Base-by-base conservation (phyloP, 2,888 invertebrate species). In the Gymnosoma rotundatum region DNA sequence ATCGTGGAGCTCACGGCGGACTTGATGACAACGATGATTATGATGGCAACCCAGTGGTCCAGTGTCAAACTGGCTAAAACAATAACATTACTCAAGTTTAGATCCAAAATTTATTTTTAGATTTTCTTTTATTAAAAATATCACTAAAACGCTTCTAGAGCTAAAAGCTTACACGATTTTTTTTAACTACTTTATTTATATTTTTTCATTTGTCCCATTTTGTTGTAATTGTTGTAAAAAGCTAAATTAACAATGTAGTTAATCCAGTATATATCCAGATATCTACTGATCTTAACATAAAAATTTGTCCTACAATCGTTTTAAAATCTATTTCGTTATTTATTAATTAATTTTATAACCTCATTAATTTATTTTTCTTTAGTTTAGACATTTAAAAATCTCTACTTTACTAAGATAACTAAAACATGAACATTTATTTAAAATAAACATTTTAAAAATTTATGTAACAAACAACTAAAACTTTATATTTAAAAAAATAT, bases 41-140 rank as follows among this genome's bases (percentile, higher is more conserved):
- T 14, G 90, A 87, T 5, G 88, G 78, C 63, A 86, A 85, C n/a
- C 86, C 89, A 42, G 88, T 89, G 64, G 90, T 90, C 1, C 90
- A 90, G 72, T 90, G 90, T 63, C 91, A 90, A 87, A 90, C 90
- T 6, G 87, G 89, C 86, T 90, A 91, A 84, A 78, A 50, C 5
- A 21, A 32, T 38, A 18, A 18, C 36, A 42, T 21, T 6, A 14
- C 16, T 16, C 7, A 18, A 16, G 21, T 10, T 54, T 32, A 8
- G 3, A 61, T 75, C 16, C 48, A 54, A 9, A 32, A 14, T 42
- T 42, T 42, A 42, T n/a, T 48, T n/a, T 42, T 42, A 42, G 32
- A 42, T 10, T 36, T 45, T 48, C 0, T 54, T 70, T 45, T 66
- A 38, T 58, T 50, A 7, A 64, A 67, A 61, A 58, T 36, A 74